phyloP scores from a whole-genome alignment of 2,113 vertebrate genomes.

The Epinephelus moara region DNA sequence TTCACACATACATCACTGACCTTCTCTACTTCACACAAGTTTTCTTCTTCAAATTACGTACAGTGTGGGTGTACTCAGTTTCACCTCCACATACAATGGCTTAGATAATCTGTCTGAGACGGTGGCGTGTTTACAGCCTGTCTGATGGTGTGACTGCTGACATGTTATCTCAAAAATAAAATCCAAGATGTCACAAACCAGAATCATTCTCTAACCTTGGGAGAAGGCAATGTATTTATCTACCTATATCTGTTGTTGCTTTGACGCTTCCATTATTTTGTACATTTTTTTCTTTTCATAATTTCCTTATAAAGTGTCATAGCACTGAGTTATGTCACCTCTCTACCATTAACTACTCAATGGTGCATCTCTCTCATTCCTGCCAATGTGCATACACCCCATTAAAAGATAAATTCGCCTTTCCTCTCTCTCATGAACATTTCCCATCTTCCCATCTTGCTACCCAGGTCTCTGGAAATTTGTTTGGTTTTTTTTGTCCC shows the following conservation, averaged over 20 bases:
- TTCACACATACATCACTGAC: neutral
- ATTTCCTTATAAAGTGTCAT: slow-evolving; percentile 17
- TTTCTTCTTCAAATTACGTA: neutral
- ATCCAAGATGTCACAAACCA: neutral
- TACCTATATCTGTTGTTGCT: neutral
- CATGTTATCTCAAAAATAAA: neutral
- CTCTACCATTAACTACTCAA: slow-evolving; percentile 29
- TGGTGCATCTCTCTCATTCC: slow-evolving; percentile 14
- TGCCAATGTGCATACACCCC: slow-evolving; percentile 5
- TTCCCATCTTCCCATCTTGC: neutral
- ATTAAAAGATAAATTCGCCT: slow-evolving; percentile 42
- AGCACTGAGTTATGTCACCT: slow-evolving; percentile 8
- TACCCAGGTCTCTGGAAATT: slow-evolving; percentile 10
- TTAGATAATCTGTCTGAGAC: neutral
- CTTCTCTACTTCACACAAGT: neutral
- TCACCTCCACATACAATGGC: neutral
- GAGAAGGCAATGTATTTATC: neutral
- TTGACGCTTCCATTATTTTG: neutral
- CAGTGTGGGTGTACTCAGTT: neutral
- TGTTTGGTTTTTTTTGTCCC: neutral
- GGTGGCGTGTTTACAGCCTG: neutral
- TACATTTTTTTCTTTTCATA: neutral
- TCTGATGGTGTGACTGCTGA: neutral
- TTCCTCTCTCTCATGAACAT: neutral
- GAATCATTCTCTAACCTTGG: neutral